Conservation (phyloP, 30 jellyfish, hydroid and myxozoan species). For the Aurelia aurita region DNA sequence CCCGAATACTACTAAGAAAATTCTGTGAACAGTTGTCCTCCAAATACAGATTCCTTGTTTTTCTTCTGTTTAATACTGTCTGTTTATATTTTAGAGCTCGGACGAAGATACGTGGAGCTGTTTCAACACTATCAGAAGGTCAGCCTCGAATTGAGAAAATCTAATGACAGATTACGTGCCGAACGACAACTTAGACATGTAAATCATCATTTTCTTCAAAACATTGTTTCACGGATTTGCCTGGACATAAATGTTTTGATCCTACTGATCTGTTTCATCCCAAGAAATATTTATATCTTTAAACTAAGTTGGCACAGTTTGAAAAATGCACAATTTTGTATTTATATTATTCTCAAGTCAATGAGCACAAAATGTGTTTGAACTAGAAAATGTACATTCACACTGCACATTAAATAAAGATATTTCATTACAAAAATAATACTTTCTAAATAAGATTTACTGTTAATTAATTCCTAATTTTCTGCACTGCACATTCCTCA, state of each 20-base stretch:
- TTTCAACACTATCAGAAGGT: slow-evolving; percentile 75
- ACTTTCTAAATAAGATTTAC: too few species aligned
- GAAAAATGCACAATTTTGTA: too few species aligned
- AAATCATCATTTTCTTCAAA: slow-evolving; percentile 52
- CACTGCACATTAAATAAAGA: too few species aligned
- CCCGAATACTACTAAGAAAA: too few species aligned
- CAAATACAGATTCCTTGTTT: neutral
- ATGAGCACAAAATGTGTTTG: too few species aligned
- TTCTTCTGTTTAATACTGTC: neutral
- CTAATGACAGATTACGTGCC: slow-evolving; percentile 81
- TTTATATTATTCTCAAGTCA: too few species aligned
- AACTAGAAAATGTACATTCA: too few species aligned
- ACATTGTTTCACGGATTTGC: neutral
- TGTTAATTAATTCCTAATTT: too few species aligned
- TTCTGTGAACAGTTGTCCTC: neutral
- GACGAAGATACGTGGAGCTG: slow-evolving; percentile 84
- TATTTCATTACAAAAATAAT: too few species aligned
- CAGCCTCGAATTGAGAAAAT: slow-evolving; percentile 76
- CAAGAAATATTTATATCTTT: too few species aligned
- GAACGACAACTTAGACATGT: slow-evolving; percentile 82
- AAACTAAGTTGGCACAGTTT: too few species aligned
- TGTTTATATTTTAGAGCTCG: slow-evolving; percentile 57
- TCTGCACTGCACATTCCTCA: too few species aligned
- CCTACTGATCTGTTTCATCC: neutral
- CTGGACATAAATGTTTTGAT: neutral